These are phyloP conservation scores for Cinclus mexicanus DNA, from an alignment of 2,113 vertebrate species.

Conservation along the genomic window DNA sequence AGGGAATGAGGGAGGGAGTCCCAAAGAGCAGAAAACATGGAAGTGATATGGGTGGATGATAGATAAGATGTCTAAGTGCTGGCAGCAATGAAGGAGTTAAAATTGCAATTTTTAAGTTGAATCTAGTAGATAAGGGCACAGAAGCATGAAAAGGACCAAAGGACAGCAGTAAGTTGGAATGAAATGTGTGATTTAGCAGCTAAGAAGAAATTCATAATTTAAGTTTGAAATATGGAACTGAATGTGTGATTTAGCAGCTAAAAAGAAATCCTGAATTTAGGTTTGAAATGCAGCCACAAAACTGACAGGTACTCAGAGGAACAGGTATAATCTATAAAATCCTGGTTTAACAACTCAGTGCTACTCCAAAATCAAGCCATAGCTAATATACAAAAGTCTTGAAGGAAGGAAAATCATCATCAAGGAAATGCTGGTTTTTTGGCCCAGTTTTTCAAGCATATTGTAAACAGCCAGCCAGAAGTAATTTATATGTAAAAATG, in stretches of 20 bases:
- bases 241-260: neutral
- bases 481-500: neutral
- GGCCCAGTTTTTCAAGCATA: neutral
- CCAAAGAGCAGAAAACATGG: neutral
- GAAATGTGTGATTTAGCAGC: neutral
- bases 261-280: neutral
- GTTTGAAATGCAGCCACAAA: neutral
- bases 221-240: neutral
- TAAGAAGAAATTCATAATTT: neutral
- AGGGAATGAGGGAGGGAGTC: neutral
- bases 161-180: neutral
- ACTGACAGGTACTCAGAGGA: neutral
- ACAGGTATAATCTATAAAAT: neutral
- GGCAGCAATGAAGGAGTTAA: neutral
- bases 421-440: neutral
- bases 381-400: neutral
- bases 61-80: neutral
- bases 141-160: neutral
- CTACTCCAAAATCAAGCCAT: neutral
- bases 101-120: neutral
- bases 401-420: neutral
- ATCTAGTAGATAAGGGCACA: neutral
- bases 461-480: neutral
- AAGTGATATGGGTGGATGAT: neutral
- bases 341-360: neutral